phyloP scores from a whole-genome alignment of 2,797 vertebrate species.

The Pristis pectinata region DNA sequence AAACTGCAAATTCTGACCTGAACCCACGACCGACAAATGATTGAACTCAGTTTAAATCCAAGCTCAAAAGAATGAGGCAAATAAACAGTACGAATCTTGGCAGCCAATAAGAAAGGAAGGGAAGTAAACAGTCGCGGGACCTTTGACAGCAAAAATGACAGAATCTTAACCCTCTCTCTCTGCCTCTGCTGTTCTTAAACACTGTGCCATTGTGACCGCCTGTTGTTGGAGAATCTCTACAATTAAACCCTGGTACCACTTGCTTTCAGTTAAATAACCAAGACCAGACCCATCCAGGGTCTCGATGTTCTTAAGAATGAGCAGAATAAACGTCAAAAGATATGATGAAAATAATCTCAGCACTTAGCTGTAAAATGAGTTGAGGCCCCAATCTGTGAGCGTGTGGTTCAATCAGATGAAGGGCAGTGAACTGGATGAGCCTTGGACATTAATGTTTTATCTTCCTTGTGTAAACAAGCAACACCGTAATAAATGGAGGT shows the following conservation, averaged over 20 bases:
- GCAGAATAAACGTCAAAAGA: neutral
- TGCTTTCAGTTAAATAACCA: constrained; percentile 21
- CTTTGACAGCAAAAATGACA: constrained; percentile 45
- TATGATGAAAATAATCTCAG: constrained; percentile 12
- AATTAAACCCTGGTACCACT: constrained; percentile 34
- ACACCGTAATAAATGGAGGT: neutral
- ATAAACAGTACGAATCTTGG: constrained; percentile 34
- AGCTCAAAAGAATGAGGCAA: constrained; percentile 17
- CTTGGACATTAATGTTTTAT: constrained; percentile 18
- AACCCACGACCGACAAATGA: constrained; percentile 25
- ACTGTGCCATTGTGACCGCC: constrained; percentile 57
- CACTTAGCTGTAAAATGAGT: constrained; percentile 20
- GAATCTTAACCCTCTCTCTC: constrained; percentile 50
- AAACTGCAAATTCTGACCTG: neutral
- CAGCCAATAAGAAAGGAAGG: constrained; percentile 38
- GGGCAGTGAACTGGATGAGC: neutral
- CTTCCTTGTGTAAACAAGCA: neutral
- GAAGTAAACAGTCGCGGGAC: constrained; percentile 41
- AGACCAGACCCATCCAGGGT: neutral
- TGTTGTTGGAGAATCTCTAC: neutral
- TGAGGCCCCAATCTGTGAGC: constrained; percentile 33
- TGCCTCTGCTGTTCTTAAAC: constrained; percentile 51
- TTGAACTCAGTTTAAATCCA: neutral
- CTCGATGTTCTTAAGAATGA: neutral
- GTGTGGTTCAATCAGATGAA: neutral